A percentile compares a stretch with the other conserved stretches of the same genome.
Conservation (phyloP, 1,140 invertebrate genomes). For the Papilio machaon region DNA sequence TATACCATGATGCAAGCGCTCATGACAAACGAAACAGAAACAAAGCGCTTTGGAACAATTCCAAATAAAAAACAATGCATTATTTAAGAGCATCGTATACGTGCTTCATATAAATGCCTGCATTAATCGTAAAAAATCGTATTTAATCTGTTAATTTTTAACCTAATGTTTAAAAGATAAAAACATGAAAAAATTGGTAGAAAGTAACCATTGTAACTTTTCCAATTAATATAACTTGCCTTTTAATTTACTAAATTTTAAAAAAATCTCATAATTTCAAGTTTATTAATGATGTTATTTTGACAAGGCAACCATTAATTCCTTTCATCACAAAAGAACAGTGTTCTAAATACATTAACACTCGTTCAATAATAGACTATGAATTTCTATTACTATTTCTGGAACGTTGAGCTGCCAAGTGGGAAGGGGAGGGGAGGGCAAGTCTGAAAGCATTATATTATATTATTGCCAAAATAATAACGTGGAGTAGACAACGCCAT, state of each 20-base stretch:
- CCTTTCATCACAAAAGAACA: slow-evolving; percentile 55
- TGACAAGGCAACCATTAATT: slow-evolving; percentile 8
- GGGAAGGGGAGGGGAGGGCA: slow-evolving; percentile 44
- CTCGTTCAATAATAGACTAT: slow-evolving; percentile 72
- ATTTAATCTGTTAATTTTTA: background rate
- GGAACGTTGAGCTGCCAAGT: slow-evolving; percentile 62
- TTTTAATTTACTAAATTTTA: background rate
- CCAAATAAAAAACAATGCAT: slow-evolving; percentile 40
- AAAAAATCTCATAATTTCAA: background rate
- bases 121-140: slow-evolving; percentile 27
- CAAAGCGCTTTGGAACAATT: slow-evolving; percentile 40
- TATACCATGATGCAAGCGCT: slow-evolving; percentile 34
- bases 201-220: background rate
- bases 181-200: background rate
- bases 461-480: slow-evolving; percentile 79
- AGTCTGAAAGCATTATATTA: slow-evolving; percentile 67
- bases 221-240: background rate
- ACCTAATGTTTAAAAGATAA: background rate
- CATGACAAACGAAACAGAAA: slow-evolving; percentile 39
- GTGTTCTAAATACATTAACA: slow-evolving; percentile 66
- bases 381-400: slow-evolving; percentile 77
- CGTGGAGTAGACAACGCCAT: slow-evolving; percentile 59
- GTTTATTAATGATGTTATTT: slow-evolving; percentile 6
- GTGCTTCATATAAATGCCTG: slow-evolving; percentile 30
- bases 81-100: slow-evolving; percentile 38